Evolutionary conservation across 2,113 vertebrate genomes (phyloP).

Genomic region (Crocuta crocuta): DNA sequence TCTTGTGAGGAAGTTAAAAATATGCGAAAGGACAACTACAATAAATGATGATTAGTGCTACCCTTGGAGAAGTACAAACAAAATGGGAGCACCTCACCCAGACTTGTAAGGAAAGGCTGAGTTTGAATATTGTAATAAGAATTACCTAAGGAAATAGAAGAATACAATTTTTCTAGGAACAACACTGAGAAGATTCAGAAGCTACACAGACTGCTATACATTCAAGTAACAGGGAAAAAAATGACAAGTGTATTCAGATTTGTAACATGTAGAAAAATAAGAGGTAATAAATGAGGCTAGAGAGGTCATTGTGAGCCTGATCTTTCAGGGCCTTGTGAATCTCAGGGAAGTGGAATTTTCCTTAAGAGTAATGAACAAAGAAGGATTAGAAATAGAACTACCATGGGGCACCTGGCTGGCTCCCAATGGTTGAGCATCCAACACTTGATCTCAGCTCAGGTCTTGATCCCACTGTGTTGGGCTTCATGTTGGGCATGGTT

Average conservation of each 20-base stretch:
- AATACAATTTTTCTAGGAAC: neutral
- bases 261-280: neutral
- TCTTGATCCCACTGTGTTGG: neutral
- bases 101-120: neutral
- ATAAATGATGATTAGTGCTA: neutral
- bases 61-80: neutral
- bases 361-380: neutral
- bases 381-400: neutral
- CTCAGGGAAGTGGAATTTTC: neutral
- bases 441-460: neutral
- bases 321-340: neutral
- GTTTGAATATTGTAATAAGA: neutral
- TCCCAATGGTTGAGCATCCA: neutral
- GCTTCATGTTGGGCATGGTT: too few species aligned
- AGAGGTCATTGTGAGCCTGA: neutral
- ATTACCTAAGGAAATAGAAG: neutral
- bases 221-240: conserved; percentile 11
- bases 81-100: neutral
- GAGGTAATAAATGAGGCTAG: neutral
- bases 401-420: neutral
- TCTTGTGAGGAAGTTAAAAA: neutral
- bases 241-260: neutral
- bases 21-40: neutral
- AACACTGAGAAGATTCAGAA: neutral
- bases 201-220: neutral